Evolutionary conservation across 1,140 invertebrate genomes (phyloP).

Genomic region (Megalonaias nervosa): DNA sequence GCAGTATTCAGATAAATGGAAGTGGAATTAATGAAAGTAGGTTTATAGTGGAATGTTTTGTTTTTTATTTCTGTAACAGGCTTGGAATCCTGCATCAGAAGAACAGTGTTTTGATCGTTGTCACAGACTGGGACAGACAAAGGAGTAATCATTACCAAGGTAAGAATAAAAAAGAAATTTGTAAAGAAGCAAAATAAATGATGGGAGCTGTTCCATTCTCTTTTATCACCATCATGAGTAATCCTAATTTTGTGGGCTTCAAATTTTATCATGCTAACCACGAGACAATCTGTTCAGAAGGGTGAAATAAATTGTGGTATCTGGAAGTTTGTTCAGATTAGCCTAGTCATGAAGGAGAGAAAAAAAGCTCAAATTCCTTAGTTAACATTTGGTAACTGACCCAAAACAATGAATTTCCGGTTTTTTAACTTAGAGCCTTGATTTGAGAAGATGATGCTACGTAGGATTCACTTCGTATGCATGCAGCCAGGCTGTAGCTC

Average conservation of each 20-base stretch:
- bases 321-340: background rate
- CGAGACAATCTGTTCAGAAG: background rate
- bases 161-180: slow-evolving; percentile 13
- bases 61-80: slow-evolving; percentile 15
- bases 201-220: background rate
- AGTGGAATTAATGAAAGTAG: background rate
- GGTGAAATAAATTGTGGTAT: background rate
- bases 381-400: background rate
- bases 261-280: background rate
- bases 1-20: background rate
- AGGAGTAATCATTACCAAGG: slow-evolving; percentile 57
- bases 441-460: no score
- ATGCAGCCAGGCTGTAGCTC: no score
- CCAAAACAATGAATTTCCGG: no score
- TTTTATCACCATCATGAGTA: background rate
- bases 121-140: slow-evolving; percentile 57
- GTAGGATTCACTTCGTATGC: no score
- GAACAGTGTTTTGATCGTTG: slow-evolving; percentile 58
- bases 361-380: background rate
- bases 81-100: slow-evolving; percentile 56
- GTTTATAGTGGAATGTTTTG: background rate
- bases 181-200: no score
- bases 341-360: no score
- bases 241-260: background rate
- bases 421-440: no score